Evolutionary conservation across 2,113 vertebrate species (phyloP), one percentile per base, ranked within the genome.

Genomic region (Gallinago paraguaiae): DNA sequence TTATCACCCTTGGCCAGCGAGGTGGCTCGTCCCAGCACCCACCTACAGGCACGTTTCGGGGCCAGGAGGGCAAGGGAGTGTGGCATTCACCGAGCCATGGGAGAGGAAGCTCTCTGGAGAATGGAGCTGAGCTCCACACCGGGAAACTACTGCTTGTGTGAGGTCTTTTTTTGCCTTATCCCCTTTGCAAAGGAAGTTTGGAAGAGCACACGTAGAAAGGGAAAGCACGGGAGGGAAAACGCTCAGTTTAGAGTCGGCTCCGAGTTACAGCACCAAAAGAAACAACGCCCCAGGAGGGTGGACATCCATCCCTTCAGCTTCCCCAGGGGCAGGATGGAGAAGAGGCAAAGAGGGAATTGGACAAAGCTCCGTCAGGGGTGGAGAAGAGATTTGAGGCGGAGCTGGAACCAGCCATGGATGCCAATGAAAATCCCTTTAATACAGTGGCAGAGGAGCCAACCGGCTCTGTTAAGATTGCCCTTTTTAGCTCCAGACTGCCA

Each of bases 31-130:
- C 54, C 0, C 14, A 81, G 64, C 27, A 18, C 13, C 48, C 67
- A 35, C n/a, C 63, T 4, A 27, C 0, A 0, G 82, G 41, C 19
- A 30, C 0, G 0, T 6, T 7, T 39, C 0, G 6, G 59, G 50
- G 70, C 18, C 11, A 20, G 13, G 35, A 20, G 1, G n/a, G 39
- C 27, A 24, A 39, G 50, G 27, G 41, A 50, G 31, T 14, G 5
- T 2, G 9, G 71, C 53, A 54, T 17, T 11, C 30, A 53, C 27
- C 1, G 8, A n/a, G 76, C n/a, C 19, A 18, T 15, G 22, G 9
- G 23, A 63, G 75, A 17, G 37, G 31, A 24, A 25, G 18, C 3
- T 31, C 39, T 51, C 57, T 6, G 7, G 31, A 46, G 19, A 39
- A 27, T 7, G 17, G 20, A 28, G 41, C 22, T 54, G 57, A 11